phyloP scores from a whole-genome alignment of 2,888 invertebrate genomes.

The Galerucella calmariensis region DNA sequence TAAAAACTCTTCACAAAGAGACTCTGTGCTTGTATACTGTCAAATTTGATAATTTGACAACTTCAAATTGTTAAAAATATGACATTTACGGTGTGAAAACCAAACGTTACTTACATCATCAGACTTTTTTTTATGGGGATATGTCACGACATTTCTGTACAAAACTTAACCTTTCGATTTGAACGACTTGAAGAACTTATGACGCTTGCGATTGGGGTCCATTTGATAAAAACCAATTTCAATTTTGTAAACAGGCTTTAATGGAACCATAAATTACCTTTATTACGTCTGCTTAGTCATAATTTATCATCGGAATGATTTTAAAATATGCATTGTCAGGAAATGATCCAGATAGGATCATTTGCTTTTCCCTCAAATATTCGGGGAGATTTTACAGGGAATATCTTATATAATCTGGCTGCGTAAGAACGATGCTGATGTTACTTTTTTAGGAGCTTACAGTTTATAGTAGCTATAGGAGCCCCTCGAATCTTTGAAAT shows the following conservation, averaged over 20 bases:
- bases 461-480: not conserved
- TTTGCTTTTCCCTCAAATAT: conserved; percentile 26
- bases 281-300: conserved; percentile 25
- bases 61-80: too few species aligned
- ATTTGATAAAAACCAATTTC: conserved; percentile 11
- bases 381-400: conserved; percentile 24
- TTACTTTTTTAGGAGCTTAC: conserved; percentile 8
- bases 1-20: too few species aligned
- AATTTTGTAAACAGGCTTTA: conserved; percentile 21
- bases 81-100: too few species aligned
- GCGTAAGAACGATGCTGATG: conserved; percentile 14
- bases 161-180: too few species aligned
- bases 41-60: too few species aligned
- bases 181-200: too few species aligned
- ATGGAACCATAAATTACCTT: conserved; percentile 29
- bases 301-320: conserved; percentile 33
- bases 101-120: too few species aligned
- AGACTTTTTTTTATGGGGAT: too few species aligned
- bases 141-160: too few species aligned
- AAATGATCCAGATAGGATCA: conserved; percentile 30
- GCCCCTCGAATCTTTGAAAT: conserved; percentile 3
- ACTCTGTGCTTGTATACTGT: too few species aligned
- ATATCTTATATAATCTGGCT: conserved; percentile 30
- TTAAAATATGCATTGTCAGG: conserved; percentile 38
- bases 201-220: not conserved